A percentile compares a stretch with the other conserved stretches of the same genome.
These are phyloP conservation scores for Acanthosepion lycidas DNA, from an alignment of 2,888 invertebrate genomes.

Conservation along the genomic window DNA sequence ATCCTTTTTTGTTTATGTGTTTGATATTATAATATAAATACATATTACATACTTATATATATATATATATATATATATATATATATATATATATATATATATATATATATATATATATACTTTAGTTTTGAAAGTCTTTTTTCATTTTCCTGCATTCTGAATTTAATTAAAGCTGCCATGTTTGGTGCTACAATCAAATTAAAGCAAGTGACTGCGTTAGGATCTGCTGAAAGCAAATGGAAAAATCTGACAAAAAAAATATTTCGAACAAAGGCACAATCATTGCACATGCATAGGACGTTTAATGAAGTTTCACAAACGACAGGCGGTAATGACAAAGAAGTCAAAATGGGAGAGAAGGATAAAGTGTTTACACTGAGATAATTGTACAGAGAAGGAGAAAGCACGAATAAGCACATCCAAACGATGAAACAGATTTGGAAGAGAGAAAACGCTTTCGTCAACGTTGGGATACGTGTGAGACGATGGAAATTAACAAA, in stretches of 20 bases:
- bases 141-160: background rate
- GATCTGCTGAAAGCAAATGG: conserved; percentile 33
- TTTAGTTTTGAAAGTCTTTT: background rate
- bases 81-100: background rate
- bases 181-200: conserved; percentile 16
- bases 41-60: background rate
- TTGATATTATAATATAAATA: too few species aligned
- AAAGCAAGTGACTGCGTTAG: background rate
- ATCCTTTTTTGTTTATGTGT: too few species aligned
- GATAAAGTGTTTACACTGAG: background rate
- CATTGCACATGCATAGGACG: background rate
- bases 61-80: background rate
- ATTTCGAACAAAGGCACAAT: background rate
- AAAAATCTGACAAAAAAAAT: background rate
- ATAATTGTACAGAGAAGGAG: too few species aligned
- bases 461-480: too few species aligned
- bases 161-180: background rate
- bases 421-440: too few species aligned
- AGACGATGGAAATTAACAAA: too few species aligned
- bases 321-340: background rate
- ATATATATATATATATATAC: background rate
- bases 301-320: conserved; percentile 33
- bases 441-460: too few species aligned
- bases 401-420: too few species aligned
- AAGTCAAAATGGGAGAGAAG: background rate